These are phyloP conservation scores for Furcifer pardalis DNA, from an alignment of 2,797 vertebrate genomes.

Conservation along the genomic window DNA sequence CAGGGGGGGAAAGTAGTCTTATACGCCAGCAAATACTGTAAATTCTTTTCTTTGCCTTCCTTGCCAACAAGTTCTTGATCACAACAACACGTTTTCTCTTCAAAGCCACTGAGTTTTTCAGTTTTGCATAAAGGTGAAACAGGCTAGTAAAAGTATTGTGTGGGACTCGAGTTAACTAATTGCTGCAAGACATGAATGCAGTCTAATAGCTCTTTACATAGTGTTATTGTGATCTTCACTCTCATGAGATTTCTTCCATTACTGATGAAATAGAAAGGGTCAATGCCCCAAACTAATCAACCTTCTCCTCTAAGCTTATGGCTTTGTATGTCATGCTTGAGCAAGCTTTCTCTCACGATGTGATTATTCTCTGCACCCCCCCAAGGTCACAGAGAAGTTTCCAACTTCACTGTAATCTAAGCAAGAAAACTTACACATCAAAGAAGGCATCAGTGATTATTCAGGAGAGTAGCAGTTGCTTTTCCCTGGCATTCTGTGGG, in stretches of 20 bases:
- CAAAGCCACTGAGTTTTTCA: not conserved
- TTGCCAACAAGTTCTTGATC: not conserved
- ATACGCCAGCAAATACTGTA: no score
- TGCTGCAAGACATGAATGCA: not conserved
- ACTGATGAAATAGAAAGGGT: not conserved
- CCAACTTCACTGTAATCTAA: not conserved
- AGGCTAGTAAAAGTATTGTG: not conserved
- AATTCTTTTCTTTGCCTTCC: not conserved
- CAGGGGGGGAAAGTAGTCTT: no score
- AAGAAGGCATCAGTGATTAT: not conserved
- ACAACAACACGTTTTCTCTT: not conserved
- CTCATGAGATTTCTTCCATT: not conserved
- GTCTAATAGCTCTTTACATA: not conserved
- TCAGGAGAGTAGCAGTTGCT: not conserved
- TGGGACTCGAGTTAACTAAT: not conserved
- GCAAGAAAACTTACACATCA: not conserved
- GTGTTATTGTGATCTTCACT: not conserved
- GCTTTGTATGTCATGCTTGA: not conserved
- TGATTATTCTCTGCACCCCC: not conserved
- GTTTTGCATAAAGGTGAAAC: not conserved
- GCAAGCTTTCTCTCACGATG: not conserved
- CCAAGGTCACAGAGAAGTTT: not conserved
- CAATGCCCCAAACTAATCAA: not conserved
- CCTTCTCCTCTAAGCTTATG: not conserved
- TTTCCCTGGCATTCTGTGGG: not conserved